phyloP scores from a whole-genome alignment of 2,113 vertebrate species.

The Tetraodon nigroviridis region DNA sequence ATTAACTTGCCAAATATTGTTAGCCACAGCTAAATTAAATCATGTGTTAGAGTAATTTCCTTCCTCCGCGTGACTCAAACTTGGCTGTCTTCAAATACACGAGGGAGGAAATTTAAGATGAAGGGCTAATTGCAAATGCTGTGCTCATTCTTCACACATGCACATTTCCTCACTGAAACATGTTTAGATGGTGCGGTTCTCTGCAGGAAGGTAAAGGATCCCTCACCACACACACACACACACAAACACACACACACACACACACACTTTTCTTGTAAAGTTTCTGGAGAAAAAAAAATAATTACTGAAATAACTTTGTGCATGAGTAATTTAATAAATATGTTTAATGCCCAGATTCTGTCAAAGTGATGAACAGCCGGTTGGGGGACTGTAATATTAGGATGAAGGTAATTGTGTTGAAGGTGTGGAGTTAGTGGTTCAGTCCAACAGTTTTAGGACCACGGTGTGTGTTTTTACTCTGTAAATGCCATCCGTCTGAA shows the following conservation, averaged over 20 bases:
- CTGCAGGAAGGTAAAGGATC: background rate
- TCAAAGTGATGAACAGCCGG: constrained; percentile 45
- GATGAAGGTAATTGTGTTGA: constrained; percentile 17
- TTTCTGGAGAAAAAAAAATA: constrained; percentile 31
- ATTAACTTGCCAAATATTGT: constrained; percentile 1
- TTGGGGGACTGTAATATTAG: constrained; percentile 7
- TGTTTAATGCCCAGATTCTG: constrained; percentile 43
- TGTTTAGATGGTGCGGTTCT: constrained; percentile 8
- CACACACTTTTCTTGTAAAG: constrained; percentile 12
- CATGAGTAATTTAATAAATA: constrained; percentile 41
- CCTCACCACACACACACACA: constrained; percentile 10
- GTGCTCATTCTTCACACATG: constrained; percentile 2
- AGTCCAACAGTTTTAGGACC: constrained; percentile 17
- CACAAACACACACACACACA: constrained; percentile 1
- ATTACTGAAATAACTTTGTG: constrained; percentile 46
- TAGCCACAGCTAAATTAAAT: constrained; percentile 16
- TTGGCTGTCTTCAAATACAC: background rate
- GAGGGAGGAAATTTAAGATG: background rate
- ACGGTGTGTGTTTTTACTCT: constrained; percentile 13
- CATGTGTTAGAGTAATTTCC: constrained; percentile 10
- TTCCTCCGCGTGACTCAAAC: background rate
- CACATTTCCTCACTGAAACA: constrained; percentile 12
- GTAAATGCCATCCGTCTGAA: constrained; percentile 18
- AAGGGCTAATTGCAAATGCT: constrained; percentile 11
- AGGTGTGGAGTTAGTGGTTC: constrained; percentile 6